Evolutionary conservation across 2,797 vertebrate genomes (phyloP).

Genomic region (Babyrousa celebensis): DNA sequence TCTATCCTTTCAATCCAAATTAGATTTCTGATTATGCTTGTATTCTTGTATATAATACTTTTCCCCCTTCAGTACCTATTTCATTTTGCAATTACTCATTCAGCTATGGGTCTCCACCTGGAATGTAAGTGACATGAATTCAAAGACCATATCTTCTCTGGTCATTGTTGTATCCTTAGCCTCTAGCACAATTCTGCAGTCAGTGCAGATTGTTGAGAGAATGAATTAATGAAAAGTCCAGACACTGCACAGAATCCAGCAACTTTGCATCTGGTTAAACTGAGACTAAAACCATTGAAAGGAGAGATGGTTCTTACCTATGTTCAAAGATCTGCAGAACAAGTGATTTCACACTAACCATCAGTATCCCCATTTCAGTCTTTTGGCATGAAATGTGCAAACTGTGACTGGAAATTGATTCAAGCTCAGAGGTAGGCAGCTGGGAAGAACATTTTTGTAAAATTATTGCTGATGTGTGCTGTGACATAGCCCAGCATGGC

Average conservation of each 20-base stretch:
- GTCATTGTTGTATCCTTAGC: background rate
- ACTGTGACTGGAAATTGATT: slow-evolving; percentile 83
- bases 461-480: slow-evolving; percentile 70
- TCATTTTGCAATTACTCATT: slow-evolving; percentile 15
- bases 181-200: background rate
- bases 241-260: background rate
- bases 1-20: background rate
- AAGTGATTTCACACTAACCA: slow-evolving; percentile 74
- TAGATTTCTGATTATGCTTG: background rate
- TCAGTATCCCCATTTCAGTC: background rate
- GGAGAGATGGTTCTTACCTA: slow-evolving; percentile 45
- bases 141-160: slow-evolving; percentile 15
- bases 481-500: slow-evolving; percentile 64
- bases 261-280: slow-evolving; percentile 38
- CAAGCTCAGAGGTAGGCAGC: slow-evolving; percentile 68
- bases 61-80: background rate
- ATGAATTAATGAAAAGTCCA: background rate
- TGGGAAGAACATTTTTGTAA: slow-evolving; percentile 77
- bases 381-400: slow-evolving; percentile 80
- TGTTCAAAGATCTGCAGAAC: slow-evolving; percentile 69
- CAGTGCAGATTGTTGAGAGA: slow-evolving; percentile 9
- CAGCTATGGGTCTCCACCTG: background rate
- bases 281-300: slow-evolving; percentile 27
- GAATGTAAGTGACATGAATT: slow-evolving; percentile 23
- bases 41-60: background rate